Evolutionary conservation across 2,888 invertebrate species (phyloP).

Genomic region (Drosophila meridionalis): DNA sequence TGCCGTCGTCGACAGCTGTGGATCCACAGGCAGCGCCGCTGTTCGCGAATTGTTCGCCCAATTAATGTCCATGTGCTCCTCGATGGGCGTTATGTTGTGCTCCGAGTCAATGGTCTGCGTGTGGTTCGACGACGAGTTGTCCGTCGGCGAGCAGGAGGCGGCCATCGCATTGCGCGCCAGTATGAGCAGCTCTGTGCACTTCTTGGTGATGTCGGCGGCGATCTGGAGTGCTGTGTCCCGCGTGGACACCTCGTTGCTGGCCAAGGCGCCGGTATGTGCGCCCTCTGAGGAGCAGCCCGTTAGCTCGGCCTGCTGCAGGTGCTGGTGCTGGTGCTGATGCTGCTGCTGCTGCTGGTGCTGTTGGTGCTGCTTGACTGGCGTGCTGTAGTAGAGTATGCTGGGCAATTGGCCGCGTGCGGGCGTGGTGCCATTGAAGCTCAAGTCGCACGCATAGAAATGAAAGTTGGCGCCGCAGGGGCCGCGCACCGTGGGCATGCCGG

Average conservation of each 20-base stretch:
- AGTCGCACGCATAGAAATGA: constrained; percentile 94
- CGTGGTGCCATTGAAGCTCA: constrained; percentile 98
- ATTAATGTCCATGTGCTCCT: constrained; percentile 85
- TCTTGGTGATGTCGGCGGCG: constrained; percentile 91
- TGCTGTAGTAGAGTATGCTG: constrained; percentile 91
- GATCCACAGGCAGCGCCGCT: constrained; percentile 81
- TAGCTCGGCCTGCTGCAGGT: background rate
- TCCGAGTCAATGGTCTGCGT: constrained; percentile 85
- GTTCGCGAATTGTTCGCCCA: constrained; percentile 85
- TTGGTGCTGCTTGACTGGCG: constrained; percentile 82
- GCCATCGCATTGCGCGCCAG: constrained; percentile 89
- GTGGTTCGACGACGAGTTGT: constrained; percentile 85
- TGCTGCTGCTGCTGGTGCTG: constrained; percentile 36
- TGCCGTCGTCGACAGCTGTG: constrained; percentile 81
- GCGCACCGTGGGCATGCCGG: constrained; percentile 93
- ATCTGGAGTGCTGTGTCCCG: constrained; percentile 89
- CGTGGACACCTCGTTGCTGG: constrained; percentile 79
- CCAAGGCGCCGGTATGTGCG: constrained; percentile 1
- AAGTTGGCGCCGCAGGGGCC: constrained; percentile 97
- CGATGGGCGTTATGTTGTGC: constrained; percentile 85
- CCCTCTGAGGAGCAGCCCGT: constrained; percentile 27
- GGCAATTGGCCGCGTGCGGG: constrained; percentile 97
- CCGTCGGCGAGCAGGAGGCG: constrained; percentile 86
- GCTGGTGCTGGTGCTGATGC: constrained; percentile 14
- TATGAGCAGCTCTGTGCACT: constrained; percentile 91